A percentile compares a stretch with the other conserved stretches of the same genome.
Conservation (phyloP, 2,888 invertebrate species). For the Strigamia transsilvanica region DNA sequence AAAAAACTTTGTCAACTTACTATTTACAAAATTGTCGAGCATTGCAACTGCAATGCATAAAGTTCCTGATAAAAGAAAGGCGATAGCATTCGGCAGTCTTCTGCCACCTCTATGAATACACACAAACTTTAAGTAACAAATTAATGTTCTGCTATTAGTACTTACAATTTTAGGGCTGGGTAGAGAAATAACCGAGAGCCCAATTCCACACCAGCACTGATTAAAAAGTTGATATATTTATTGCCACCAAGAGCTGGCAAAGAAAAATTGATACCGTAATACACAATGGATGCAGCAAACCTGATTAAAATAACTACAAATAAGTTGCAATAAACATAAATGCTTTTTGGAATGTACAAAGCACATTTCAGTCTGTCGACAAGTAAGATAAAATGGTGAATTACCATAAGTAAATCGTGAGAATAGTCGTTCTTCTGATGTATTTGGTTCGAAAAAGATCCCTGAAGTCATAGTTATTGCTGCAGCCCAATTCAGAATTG, state of each 20-base stretch:
- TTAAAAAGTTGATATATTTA: conserved; percentile 67
- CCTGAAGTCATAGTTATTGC: conserved; percentile 38
- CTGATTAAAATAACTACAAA: conserved; percentile 58
- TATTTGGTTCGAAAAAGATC: conserved; percentile 52
- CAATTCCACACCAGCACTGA: conserved; percentile 66
- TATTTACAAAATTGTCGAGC: not conserved
- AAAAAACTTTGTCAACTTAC: not conserved
- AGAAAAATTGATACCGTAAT: conserved; percentile 65
- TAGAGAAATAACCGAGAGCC: conserved; percentile 10
- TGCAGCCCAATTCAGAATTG: not conserved
- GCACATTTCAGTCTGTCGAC: too few relatives aligned
- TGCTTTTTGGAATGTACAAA: too few relatives aligned
- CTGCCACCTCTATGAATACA: conserved; percentile 53
- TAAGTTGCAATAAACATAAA: not conserved
- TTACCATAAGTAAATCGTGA: conserved; percentile 43
- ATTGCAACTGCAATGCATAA: conserved; percentile 51
- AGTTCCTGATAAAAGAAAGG: conserved; percentile 55
- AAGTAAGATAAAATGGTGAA: not conserved
- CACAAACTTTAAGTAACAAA: not conserved
- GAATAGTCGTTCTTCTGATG: conserved; percentile 50
- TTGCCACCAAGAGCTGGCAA: conserved; percentile 66
- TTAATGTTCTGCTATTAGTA: not conserved
- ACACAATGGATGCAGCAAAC: conserved; percentile 66
- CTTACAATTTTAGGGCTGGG: conserved; percentile 37
- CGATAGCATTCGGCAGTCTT: conserved; percentile 53